These are phyloP conservation scores for Lucifuga dentata DNA, from an alignment of 2,113 vertebrate species.

Conservation along the genomic window DNA sequence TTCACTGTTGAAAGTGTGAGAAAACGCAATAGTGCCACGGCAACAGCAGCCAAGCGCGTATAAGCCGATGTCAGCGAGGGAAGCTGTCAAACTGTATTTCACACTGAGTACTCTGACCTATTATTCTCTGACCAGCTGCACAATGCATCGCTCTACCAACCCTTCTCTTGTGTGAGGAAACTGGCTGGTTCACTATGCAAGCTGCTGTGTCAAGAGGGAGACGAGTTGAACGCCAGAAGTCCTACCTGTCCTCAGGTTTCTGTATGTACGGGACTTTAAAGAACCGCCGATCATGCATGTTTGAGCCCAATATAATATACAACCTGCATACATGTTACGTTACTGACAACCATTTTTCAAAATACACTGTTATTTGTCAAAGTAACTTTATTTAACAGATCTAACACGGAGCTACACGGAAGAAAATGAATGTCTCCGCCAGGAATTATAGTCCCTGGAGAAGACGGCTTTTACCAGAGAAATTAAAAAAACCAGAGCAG, in stretches of 20 bases:
- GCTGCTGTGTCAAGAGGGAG: constrained; percentile 60
- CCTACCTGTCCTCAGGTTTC: constrained; percentile 40
- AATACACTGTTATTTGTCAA: no score
- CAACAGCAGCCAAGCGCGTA: constrained; percentile 53
- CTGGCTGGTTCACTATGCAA: constrained; percentile 62
- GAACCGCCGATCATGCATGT: no score
- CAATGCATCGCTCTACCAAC: constrained; percentile 60
- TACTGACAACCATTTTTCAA: no score
- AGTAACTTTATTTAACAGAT: no score
- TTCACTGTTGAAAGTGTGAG: constrained; percentile 58
- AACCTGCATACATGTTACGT: no score
- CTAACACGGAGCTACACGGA: no score
- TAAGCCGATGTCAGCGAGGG: constrained; percentile 61
- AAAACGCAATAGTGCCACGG: constrained; percentile 54
- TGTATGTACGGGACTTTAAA: no score
- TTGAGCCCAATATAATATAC: no score
- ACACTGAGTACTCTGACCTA: constrained; percentile 71
- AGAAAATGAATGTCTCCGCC: no score
- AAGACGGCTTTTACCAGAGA: no score
- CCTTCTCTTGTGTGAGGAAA: constrained; percentile 67
- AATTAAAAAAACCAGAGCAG: no score
- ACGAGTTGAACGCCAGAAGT: constrained; percentile 53
- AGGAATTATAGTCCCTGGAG: no score
- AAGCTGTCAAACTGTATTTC: constrained; percentile 79
- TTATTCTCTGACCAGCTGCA: constrained; percentile 74